These are phyloP conservation scores for Argopecten irradians DNA, from an alignment of 1,140 invertebrate genomes.

Conservation along the genomic window DNA sequence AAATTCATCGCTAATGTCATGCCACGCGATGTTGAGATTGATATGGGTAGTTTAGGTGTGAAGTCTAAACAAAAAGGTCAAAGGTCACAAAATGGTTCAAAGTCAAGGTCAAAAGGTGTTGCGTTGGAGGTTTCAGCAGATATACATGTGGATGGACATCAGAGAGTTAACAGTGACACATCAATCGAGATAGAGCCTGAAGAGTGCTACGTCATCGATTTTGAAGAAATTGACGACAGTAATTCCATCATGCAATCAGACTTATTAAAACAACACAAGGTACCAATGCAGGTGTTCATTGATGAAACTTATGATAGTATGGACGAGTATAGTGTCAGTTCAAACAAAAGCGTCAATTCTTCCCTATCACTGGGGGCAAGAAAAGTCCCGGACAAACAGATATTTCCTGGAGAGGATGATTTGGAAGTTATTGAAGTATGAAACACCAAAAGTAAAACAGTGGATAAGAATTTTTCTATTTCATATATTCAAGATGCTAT, in stretches of 20 bases:
- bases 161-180: neutral
- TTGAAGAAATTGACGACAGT: constrained; percentile 38
- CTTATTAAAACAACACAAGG: constrained; percentile 29
- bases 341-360: neutral
- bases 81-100: neutral
- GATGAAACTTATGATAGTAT: constrained; percentile 52
- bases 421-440: too few relatives aligned
- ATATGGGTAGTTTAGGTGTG: constrained; percentile 25
- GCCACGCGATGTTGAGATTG: constrained; percentile 39
- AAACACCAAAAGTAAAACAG: too few relatives aligned
- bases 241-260: constrained; percentile 27
- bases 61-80: neutral
- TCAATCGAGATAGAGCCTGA: constrained; percentile 42
- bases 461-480: too few relatives aligned
- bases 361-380: neutral
- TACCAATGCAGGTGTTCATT: constrained; percentile 52
- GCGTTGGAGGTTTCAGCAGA: constrained; percentile 42
- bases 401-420: neutral
- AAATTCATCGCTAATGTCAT: constrained; percentile 13
- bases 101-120: neutral
- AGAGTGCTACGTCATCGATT: constrained; percentile 49
- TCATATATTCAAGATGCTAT: too few relatives aligned
- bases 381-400: neutral
- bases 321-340: constrained; percentile 40
- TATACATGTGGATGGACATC: constrained; percentile 30